Percentiles rank a stretch among this genome's conserved stretches.
phyloP scores from a whole-genome alignment of 2,888 invertebrate species.

The Bombyx huttoni region DNA sequence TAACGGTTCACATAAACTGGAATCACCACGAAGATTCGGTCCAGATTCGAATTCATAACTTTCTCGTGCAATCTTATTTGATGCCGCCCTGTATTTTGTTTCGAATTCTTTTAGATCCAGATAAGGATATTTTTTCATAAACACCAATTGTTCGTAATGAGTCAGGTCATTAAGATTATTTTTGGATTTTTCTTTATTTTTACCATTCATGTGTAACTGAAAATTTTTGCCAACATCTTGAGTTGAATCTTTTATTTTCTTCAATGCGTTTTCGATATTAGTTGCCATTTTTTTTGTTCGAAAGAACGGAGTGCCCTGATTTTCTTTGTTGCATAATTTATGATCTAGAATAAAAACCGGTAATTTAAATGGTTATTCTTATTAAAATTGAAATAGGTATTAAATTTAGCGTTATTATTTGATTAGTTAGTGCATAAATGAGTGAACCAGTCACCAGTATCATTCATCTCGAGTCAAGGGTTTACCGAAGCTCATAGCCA shows the following conservation, averaged over 20 bases:
- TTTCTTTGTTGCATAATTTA: conserved; percentile 13
- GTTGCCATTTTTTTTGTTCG: conserved; percentile 28
- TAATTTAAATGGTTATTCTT: too few species aligned
- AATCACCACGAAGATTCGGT: conserved; percentile 24
- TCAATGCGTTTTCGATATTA: conserved; percentile 23
- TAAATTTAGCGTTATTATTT: too few species aligned
- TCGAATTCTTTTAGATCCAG: conserved; percentile 51
- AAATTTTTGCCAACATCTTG: conserved; percentile 21
- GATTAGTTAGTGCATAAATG: too few species aligned
- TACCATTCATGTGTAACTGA: conserved; percentile 16
- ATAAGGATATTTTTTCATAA: conserved; percentile 61
- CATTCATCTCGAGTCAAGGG: too few species aligned
- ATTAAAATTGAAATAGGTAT: too few species aligned
- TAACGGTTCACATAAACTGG: conserved; percentile 31
- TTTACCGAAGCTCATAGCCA: too few species aligned
- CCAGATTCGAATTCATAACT: conserved; percentile 25
- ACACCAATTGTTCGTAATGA: conserved; percentile 51
- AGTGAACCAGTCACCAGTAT: too few species aligned
- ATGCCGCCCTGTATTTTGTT: conserved; percentile 30
- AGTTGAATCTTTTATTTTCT: conserved; percentile 27
- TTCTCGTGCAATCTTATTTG: conserved; percentile 32
- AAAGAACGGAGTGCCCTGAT: conserved; percentile 14
- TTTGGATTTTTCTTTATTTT: conserved; percentile 19
- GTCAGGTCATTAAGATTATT: conserved; percentile 35
- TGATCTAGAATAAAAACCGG: conserved; percentile 15